A percentile compares a stretch with the other conserved stretches of the same genome.
These are phyloP conservation scores for Gallinago paraguaiae DNA, from an alignment of 2,113 vertebrate genomes.

Conservation along the genomic window DNA sequence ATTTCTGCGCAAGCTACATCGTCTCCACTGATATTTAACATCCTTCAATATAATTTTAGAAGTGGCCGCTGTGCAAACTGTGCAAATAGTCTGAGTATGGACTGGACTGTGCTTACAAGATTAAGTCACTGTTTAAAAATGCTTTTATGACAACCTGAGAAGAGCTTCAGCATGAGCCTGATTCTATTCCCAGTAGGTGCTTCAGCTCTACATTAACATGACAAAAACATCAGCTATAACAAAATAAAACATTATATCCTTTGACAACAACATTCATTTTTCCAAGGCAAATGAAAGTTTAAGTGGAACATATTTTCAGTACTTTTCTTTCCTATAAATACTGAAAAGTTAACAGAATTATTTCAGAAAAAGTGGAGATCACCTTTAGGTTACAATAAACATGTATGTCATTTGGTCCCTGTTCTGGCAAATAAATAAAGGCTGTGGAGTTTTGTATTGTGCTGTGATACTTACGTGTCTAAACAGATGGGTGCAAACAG, in stretches of 20 bases:
- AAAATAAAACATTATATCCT: not conserved
- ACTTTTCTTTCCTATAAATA: not conserved
- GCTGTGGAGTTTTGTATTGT: not conserved
- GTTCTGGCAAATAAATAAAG: not conserved
- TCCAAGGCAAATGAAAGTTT: not conserved
- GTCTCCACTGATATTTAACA: not conserved
- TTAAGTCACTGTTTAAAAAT: not conserved
- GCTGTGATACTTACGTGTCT: slow-evolving; percentile 82
- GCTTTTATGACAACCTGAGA: not conserved
- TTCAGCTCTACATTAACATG: not conserved
- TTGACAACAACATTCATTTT: not conserved
- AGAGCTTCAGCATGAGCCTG: not conserved
- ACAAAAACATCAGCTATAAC: not conserved
- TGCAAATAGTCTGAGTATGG: not conserved
- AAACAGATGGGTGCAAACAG: slow-evolving; percentile 87
- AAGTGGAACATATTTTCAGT: not conserved
- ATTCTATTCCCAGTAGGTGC: not conserved
- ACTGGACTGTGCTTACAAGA: not conserved
- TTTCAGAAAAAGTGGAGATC: not conserved
- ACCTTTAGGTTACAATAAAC: not conserved
- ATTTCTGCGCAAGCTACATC: not conserved
- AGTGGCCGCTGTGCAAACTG: not conserved
- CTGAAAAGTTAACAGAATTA: not conserved
- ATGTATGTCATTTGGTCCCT: not conserved
- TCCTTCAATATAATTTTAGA: not conserved